Conservation (phyloP, 1,140 invertebrate species). For the Phenacoccus solenopsis region DNA sequence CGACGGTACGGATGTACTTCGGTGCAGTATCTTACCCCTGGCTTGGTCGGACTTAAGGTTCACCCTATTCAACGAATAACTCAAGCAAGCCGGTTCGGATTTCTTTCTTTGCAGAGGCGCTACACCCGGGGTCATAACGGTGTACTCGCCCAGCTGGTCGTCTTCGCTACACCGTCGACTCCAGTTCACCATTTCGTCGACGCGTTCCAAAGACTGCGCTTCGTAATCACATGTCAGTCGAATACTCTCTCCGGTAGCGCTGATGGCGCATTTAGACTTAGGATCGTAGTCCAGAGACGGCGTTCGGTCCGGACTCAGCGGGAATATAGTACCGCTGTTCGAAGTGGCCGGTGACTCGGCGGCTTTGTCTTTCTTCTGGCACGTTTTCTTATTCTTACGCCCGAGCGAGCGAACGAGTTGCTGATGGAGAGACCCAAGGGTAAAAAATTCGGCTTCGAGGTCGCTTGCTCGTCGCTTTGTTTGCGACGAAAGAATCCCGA, state of each 20-base stretch:
- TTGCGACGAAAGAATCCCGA: slow-evolving; percentile 5
- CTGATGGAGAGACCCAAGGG: background rate
- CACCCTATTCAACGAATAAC: background rate
- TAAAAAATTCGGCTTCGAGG: background rate
- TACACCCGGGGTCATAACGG: background rate
- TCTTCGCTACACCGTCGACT: background rate
- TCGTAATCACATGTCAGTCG: background rate
- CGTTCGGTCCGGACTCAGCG: background rate
- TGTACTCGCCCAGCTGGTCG: background rate
- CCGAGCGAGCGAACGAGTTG: background rate
- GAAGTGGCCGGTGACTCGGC: background rate
- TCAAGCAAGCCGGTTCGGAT: background rate
- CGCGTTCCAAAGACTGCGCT: background rate
- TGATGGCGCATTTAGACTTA: slow-evolving; percentile 5
- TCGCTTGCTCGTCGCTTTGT: background rate
- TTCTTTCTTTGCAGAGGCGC: background rate
- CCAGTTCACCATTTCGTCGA: slow-evolving; percentile 1
- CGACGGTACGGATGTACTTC: background rate
- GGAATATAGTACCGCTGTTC: background rate
- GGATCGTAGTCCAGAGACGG: background rate
- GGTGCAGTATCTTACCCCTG: background rate
- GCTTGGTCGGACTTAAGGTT: background rate
- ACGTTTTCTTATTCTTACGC: background rate
- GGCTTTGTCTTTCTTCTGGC: background rate
- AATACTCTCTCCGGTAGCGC: background rate